Base-by-base conservation (phyloP, 2,888 invertebrate species). In the Capitulum mitella region DNA sequence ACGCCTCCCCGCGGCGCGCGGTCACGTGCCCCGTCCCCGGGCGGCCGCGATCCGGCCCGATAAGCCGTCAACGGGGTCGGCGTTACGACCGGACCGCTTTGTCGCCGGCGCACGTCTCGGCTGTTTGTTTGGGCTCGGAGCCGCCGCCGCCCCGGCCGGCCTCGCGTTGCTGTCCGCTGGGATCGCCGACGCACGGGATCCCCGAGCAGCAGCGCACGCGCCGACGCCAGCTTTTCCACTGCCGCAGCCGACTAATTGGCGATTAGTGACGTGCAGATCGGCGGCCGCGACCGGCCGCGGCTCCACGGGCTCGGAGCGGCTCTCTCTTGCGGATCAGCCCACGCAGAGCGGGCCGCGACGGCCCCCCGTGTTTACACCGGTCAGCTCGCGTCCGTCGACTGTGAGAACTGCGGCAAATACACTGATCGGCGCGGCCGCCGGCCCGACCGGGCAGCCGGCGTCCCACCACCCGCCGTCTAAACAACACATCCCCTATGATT, bases 401-500 rank as follows among this genome's bases (percentile, higher is more conserved):
- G n/a, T n/a, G n/a, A n/a, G 58, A 58, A 0, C n/a, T 3, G n/a
- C 58, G 58, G n/a, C 58, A 6, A 29, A 8, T 29, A 8, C 0
- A 29, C 58, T 0, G n/a, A 8, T 58, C 58, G 54, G n/a, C 5
- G n/a, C 26, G n/a, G n/a, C 29, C n/a, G n/a, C 29, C 58, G 2
- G 51, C 58, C n/a, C n/a, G 6, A n/a, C 6, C n/a, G 8, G 43
- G 6, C 43, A 43, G 6, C 12, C 43, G 43, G 43, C 43, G 6
- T 43, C 43, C 3, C 8, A 29, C 58, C 58, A 19, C 29, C 6
- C 58, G n/a, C n/a, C 29, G 58, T 58, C 58, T 58, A 58, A 58
- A 58, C 58, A 58, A 58, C 58, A 58, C 58, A 58, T 58, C 58
- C 58, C 58, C 58, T 58, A 58, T 58, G 58, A 58, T 58, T 58